These are phyloP conservation scores for Lepetodrilus schrolli DNA, from an alignment of 2,888 invertebrate species.

Conservation along the genomic window DNA sequence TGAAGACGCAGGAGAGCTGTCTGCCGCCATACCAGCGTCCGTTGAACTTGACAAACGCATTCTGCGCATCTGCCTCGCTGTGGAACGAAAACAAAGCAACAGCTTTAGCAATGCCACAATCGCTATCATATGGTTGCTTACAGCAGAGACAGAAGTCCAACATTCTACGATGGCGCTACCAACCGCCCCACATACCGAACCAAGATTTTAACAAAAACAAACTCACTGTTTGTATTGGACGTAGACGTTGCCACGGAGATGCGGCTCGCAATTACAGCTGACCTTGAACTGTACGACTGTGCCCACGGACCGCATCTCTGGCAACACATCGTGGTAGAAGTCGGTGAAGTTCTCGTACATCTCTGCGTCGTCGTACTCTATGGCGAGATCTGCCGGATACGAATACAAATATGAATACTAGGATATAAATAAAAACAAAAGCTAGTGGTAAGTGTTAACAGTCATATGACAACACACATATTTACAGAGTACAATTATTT, in stretches of 20 bases:
- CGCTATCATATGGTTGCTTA: neutral
- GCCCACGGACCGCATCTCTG: constrained; percentile 83
- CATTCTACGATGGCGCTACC: too few species aligned
- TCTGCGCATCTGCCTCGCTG: constrained; percentile 72
- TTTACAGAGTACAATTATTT: too few species aligned
- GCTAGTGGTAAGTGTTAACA: too few species aligned
- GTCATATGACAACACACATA: too few species aligned
- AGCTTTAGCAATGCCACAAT: neutral
- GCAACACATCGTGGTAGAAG: constrained; percentile 89
- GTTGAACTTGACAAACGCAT: constrained; percentile 85
- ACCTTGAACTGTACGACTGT: constrained; percentile 80
- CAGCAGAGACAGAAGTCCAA: neutral
- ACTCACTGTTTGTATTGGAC: constrained; percentile 82
- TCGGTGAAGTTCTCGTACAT: constrained; percentile 86
- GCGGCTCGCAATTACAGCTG: constrained; percentile 89
- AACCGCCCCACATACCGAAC: too few species aligned
- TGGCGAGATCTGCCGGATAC: constrained; percentile 81
- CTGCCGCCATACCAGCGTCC: constrained; percentile 91
- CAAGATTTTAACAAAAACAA: too few species aligned
- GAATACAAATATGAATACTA: too few species aligned
- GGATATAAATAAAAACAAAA: too few species aligned
- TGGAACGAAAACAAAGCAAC: constrained; percentile 32
- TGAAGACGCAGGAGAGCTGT: constrained; percentile 88
- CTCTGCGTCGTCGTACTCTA: constrained; percentile 90
- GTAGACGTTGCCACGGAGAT: constrained; percentile 92